phyloP scores from a whole-genome alignment of 1,140 invertebrate genomes.

The Araneus ventricosus region DNA sequence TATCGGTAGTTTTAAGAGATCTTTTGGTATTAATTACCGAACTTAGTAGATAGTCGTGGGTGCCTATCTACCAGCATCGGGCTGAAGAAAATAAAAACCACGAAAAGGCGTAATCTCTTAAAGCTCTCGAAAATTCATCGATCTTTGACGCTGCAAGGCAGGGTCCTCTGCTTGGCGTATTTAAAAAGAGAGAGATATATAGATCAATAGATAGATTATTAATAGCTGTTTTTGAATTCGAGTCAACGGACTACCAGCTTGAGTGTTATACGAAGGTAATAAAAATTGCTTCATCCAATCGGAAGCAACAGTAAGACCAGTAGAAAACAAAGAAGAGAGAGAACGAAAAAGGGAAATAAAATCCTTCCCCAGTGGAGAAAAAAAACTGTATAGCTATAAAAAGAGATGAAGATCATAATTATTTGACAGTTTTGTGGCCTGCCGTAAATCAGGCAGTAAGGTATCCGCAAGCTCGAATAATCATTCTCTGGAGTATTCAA shows the following conservation, averaged over 20 bases:
- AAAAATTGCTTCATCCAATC: conserved; percentile 38
- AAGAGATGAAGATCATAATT: conserved; percentile 72
- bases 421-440: conserved; percentile 71
- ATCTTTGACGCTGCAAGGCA: neutral
- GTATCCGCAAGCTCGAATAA: conserved; percentile 62
- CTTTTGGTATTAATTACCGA: conserved; percentile 63
- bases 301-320: conserved; percentile 25
- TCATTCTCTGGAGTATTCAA: conserved; percentile 61
- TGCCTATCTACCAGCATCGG: neutral
- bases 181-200: conserved; percentile 12
- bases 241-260: conserved; percentile 26
- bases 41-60: conserved; percentile 26
- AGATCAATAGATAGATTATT: conserved; percentile 33
- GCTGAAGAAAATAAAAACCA: neutral
- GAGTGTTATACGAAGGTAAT: conserved; percentile 26
- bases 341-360: conserved; percentile 33
- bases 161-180: neutral
- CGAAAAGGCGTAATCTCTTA: conserved; percentile 11
- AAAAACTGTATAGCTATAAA: conserved; percentile 63
- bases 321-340: conserved; percentile 43
- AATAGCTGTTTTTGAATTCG: conserved; percentile 48
- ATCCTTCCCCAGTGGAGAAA: conserved; percentile 9
- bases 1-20: conserved; percentile 53
- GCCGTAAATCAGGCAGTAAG: conserved; percentile 63
- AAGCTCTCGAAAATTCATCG: conserved; percentile 16